phyloP scores from a whole-genome alignment of 2,888 invertebrate genomes.

The Lampropteryx suffumata region DNA sequence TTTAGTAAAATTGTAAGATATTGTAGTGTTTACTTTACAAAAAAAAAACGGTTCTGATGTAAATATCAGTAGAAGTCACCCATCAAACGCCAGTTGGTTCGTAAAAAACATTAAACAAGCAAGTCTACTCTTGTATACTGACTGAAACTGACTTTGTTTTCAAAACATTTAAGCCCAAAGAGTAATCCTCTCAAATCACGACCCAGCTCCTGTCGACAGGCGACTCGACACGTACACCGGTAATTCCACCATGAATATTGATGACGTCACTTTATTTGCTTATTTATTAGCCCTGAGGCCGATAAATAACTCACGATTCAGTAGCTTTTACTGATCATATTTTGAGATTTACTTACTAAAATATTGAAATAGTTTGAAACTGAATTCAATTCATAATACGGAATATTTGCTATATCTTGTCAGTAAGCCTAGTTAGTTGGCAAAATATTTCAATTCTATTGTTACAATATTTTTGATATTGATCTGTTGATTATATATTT shows the following conservation, averaged over 20 bases:
- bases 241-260: slow-evolving; percentile 74
- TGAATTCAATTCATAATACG: neutral
- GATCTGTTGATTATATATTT: too few relatives aligned
- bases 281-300: slow-evolving; percentile 63
- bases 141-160: slow-evolving; percentile 8
- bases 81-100: too few relatives aligned
- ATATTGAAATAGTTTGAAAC: slow-evolving; percentile 12
- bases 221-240: slow-evolving; percentile 54
- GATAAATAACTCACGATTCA: slow-evolving; percentile 51
- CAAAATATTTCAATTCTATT: too few relatives aligned
- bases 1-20: too few relatives aligned
- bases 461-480: too few relatives aligned
- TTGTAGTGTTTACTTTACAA: too few relatives aligned
- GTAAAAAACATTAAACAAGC: too few relatives aligned
- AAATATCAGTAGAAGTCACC: too few relatives aligned
- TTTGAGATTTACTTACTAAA: slow-evolving; percentile 12
- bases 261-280: slow-evolving; percentile 72
- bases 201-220: slow-evolving; percentile 29
- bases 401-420: too few relatives aligned
- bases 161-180: slow-evolving; percentile 15
- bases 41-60: too few relatives aligned
- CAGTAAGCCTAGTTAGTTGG: too few relatives aligned
- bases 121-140: neutral
- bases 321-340: slow-evolving; percentile 25
- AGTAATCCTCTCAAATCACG: slow-evolving; percentile 32